Percentiles rank a stretch among this genome's conserved stretches.
phyloP scores from a whole-genome alignment of 2,113 vertebrate species.

The Pituophis catenifer region DNA sequence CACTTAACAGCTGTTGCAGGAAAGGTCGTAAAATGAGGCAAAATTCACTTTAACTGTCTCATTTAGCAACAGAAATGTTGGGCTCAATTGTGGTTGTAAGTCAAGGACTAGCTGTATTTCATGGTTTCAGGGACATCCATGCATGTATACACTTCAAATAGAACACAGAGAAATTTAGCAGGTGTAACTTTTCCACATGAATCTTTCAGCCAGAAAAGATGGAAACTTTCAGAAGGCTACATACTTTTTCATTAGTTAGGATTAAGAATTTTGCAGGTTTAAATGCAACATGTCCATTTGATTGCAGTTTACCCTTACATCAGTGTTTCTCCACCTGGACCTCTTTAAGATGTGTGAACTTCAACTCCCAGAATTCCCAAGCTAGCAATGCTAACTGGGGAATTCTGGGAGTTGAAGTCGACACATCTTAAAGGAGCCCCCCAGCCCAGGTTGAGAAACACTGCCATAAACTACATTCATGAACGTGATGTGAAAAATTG shows the following conservation, averaged over 20 bases:
- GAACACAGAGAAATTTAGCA: background rate
- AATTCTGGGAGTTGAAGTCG: background rate
- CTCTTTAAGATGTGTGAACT: background rate
- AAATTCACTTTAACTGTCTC: background rate
- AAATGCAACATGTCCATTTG: background rate
- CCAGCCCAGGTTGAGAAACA: background rate
- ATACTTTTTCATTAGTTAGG: background rate
- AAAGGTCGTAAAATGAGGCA: background rate
- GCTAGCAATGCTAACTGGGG: background rate
- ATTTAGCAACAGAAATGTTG: background rate
- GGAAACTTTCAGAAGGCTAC: background rate
- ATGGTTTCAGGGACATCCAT: background rate
- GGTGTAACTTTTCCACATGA: background rate
- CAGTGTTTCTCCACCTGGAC: background rate
- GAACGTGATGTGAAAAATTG: background rate
- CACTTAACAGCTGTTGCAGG: background rate
- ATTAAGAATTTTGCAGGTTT: background rate
- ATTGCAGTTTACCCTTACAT: background rate
- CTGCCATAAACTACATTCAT: background rate
- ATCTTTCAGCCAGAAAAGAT: background rate
- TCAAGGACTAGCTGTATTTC: background rate
- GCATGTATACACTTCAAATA: background rate
- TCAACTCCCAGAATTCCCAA: background rate
- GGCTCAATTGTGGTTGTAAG: background rate
- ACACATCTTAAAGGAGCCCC: background rate